phyloP scores from a whole-genome alignment of 1,140 invertebrate species.

The Drosophila albomicans region DNA sequence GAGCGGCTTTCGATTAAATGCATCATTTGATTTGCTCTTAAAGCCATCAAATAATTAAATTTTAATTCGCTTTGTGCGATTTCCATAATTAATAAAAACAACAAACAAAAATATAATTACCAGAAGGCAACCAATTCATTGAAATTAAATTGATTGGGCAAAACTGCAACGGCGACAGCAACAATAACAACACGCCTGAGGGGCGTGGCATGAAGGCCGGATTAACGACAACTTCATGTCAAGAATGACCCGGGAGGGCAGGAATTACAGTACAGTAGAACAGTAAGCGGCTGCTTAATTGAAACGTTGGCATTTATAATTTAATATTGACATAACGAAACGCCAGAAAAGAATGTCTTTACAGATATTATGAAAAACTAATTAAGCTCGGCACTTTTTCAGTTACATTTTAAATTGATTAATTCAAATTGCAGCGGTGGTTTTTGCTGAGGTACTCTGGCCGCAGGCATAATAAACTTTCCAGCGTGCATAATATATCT shows the following conservation, averaged over 20 bases:
- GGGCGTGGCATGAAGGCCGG: conserved; percentile 26
- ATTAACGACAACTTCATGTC: conserved; percentile 53
- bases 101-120: conserved; percentile 13
- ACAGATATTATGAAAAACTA: conserved; percentile 54
- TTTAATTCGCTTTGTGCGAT: conserved; percentile 58
- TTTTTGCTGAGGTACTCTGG: conserved; percentile 7
- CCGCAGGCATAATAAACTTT: conserved; percentile 50
- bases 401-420: conserved; percentile 56
- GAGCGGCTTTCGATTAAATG: conserved; percentile 40
- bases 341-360: conserved; percentile 19
- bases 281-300: conserved; percentile 25
- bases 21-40: conserved; percentile 50
- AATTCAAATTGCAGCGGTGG: conserved; percentile 64
- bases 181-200: conserved; percentile 3
- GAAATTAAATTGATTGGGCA: conserved; percentile 53
- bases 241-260: neutral
- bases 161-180: conserved; percentile 5
- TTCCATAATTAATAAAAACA: conserved; percentile 42
- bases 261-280: neutral
- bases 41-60: conserved; percentile 65
- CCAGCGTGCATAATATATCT: conserved; percentile 64
- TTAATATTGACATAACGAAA: conserved; percentile 57
- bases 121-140: conserved; percentile 53
- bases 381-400: conserved; percentile 46
- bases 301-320: conserved; percentile 44